Evolutionary conservation across 2,888 invertebrate genomes (phyloP), one percentile per base, ranked within the genome.

Genomic region (Alloplasta piceator): DNA sequence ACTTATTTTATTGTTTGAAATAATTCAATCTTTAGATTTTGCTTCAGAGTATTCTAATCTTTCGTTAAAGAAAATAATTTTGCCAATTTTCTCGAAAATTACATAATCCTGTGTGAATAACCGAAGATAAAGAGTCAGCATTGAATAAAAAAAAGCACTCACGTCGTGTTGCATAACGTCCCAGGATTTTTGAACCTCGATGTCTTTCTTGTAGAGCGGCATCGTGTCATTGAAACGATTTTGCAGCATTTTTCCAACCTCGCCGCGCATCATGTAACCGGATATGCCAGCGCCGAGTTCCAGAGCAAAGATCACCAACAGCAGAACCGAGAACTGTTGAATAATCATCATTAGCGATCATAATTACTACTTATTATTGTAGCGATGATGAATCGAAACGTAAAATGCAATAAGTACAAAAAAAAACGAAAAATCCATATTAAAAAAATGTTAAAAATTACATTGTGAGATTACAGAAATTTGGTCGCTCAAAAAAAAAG

Each of bases 81-180:
- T 2, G 12, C 10, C 48, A 48, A 48, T n/a, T n/a, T 48, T 48
- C n/a, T 26, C 26, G 3, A 26, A 26, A 26, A 26, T 26, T 26
- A 3, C 26, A 26, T 46, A 46, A 5, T 46, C 46, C 26, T 26
- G n/a, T n/a, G n/a, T n/a, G n/a, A 26, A 26, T 26, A 3, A 26
- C 26, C 26, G 26, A 26, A 26, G n/a, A n/a, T n/a, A n/a, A n/a
- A 4, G 14, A 5, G 41, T 14, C 63, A 55, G 7, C 14, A 36
- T 39, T 43, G 70, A 46, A 56, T 77, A 5, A 52, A 76, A 50
- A 75, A 60, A 74, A n/a, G n/a, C 26, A 94, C 95, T 95, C 92
- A 98, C 98, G 92, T 98, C 96, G 89, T 95, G 95, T 93, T 98
- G 98, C 89, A 98, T 93, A 86, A 96, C 94, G 90, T 98, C 95